phyloP scores from a whole-genome alignment of 1,140 invertebrate genomes.

The Lordiphosa stackelbergi region DNA sequence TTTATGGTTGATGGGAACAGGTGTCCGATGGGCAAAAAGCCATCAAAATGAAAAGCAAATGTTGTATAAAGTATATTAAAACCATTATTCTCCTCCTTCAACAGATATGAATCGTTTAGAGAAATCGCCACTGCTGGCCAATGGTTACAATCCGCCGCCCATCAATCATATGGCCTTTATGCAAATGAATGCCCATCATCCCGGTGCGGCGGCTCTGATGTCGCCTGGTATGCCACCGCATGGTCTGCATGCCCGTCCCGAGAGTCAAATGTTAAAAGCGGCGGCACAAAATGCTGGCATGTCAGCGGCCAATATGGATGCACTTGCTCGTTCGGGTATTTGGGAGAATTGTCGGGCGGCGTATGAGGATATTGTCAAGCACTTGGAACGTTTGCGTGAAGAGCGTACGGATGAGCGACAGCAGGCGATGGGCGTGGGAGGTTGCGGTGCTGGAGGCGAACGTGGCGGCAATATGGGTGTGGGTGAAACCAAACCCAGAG shows the following conservation, averaged over 20 bases:
- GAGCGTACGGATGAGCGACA: constrained; percentile 83
- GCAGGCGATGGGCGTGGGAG: constrained; percentile 79
- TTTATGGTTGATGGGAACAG: constrained; percentile 30
- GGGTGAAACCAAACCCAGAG: constrained; percentile 86
- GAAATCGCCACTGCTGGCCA: constrained; percentile 93
- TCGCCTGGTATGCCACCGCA: constrained; percentile 92
- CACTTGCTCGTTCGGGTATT: constrained; percentile 91
- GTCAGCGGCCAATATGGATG: constrained; percentile 88
- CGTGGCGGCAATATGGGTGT: constrained; percentile 45
- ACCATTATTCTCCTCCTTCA: neutral
- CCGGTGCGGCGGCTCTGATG: constrained; percentile 85
- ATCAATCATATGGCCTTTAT: constrained; percentile 94
- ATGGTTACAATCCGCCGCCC: constrained; percentile 95
- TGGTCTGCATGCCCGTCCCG: constrained; percentile 83
- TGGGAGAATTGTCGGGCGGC: constrained; percentile 96
- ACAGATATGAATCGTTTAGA: constrained; percentile 90
- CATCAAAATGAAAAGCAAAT: constrained; percentile 42
- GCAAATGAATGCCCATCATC: constrained; percentile 86
- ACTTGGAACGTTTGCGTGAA: constrained; percentile 93
- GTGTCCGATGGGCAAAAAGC: constrained; percentile 35
- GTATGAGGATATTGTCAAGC: constrained; percentile 95
- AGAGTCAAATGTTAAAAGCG: constrained; percentile 86
- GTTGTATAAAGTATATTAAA: neutral
- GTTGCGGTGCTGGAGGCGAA: constrained; percentile 72
- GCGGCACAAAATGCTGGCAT: constrained; percentile 81